Percentiles rank a stretch among this genome's conserved stretches.
Evolutionary conservation across 2,797 vertebrate species (phyloP).

Genomic region (Gymnoscopelus microlampas): DNA sequence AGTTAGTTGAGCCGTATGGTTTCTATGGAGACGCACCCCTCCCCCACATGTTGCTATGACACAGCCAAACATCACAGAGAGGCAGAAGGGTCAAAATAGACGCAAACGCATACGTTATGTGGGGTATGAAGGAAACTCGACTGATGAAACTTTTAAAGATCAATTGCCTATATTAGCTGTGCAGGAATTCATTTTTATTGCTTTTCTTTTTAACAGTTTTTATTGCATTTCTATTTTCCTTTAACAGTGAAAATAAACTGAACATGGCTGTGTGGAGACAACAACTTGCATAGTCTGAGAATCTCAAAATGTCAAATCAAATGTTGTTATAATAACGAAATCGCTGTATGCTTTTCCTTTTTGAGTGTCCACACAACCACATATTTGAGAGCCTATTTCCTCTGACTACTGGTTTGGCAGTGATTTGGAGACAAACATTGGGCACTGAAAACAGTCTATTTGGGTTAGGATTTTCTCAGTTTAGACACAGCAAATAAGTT

Average conservation of each 20-base stretch:
- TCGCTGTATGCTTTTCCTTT: slow-evolving; percentile 64
- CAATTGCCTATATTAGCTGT: too few species aligned
- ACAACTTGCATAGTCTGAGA: slow-evolving; percentile 7
- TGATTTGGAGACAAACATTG: slow-evolving; percentile 73
- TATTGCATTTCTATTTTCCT: neutral
- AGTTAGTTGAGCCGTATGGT: too few species aligned
- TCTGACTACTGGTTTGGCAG: slow-evolving; percentile 77
- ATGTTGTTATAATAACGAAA: slow-evolving; percentile 57
- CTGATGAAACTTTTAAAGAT: too few species aligned
- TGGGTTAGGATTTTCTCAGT: slow-evolving; percentile 70
- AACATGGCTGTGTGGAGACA: slow-evolving; percentile 2
- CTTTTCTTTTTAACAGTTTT: too few species aligned
- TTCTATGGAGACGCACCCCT: too few species aligned
- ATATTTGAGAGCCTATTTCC: slow-evolving; percentile 75
- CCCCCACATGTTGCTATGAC: too few species aligned
- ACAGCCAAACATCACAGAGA: neutral
- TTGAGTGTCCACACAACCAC: slow-evolving; percentile 64
- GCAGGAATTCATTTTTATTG: too few species aligned
- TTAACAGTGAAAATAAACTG: neutral
- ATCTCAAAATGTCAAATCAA: slow-evolving; percentile 42
- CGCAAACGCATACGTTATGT: neutral
- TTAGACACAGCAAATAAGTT: slow-evolving; percentile 75
- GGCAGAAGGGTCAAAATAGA: slow-evolving; percentile 27
- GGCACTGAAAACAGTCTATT: slow-evolving; percentile 73
- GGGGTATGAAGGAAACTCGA: too few species aligned